Evolutionary conservation across 2,797 vertebrate species (phyloP), one percentile per base, ranked within the genome.

Genomic region (Carduelis carduelis): DNA sequence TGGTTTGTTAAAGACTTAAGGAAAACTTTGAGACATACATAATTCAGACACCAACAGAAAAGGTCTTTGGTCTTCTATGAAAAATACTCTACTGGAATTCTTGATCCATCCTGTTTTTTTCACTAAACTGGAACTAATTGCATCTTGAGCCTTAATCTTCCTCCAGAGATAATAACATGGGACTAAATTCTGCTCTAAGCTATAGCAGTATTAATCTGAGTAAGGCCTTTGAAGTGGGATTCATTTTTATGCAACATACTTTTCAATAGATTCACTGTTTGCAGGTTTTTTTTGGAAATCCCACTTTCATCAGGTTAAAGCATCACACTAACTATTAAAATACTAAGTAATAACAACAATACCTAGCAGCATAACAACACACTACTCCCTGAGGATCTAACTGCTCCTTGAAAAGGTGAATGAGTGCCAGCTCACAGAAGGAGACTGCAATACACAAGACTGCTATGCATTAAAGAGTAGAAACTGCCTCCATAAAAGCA

Each of bases 131-230:
- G 82, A 96, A 87, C 52, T 90, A 96, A 92, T 87, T 94, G 75
- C 86, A 87, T 94, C 90, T 92, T 88, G 53, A 96, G 78, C 56
- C 83, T 82, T 93, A 96, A 90, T 95, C 94, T 95, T 95, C 63
- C 90, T 93, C 70, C 68, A 57, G 88, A 89, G 88, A 85, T 90
- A 96, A 91, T 88, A 93, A 91, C 55, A 87, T 77, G 53, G 71
- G 50, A 69, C 49, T 87, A 83, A 96, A 92, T 70, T 64, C 71
- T 93, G 80, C 92, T 92, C 39, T 93, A 71, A 94, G 77, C 55
- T 85, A 43, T 43, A 87, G 61, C 69, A 76, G 61, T 66, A 83
- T 70, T 90, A 96, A 93, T 91, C 89, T 89, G 75, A 75, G 64
- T 84, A 90, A 83, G 74, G 57, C 44, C 66, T 96, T 91, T 96